These are phyloP conservation scores for Takifugu rubripes DNA, from an alignment of 2,797 vertebrate genomes.

Conservation along the genomic window DNA sequence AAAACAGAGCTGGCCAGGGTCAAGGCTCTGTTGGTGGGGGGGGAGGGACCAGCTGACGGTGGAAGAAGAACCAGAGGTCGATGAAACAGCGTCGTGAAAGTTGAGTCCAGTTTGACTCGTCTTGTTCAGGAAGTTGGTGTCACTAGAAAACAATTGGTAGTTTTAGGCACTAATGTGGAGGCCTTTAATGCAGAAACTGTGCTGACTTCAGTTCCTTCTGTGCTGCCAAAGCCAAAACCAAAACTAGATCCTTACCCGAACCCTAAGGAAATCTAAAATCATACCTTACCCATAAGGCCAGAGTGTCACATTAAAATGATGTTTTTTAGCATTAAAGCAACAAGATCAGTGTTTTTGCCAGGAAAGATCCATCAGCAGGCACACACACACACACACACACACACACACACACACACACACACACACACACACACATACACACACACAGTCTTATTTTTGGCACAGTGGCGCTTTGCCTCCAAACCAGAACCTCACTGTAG, in stretches of 20 bases:
- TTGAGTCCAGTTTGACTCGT: conserved; percentile 26
- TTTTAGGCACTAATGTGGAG: conserved; percentile 40
- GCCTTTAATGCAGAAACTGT: background rate
- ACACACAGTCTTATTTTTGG: conserved; percentile 74
- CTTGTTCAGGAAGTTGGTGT: conserved; percentile 42
- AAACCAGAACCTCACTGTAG: conserved; percentile 75
- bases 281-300: conserved; percentile 2
- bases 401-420: conserved; percentile 50
- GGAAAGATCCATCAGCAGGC: conserved; percentile 6
- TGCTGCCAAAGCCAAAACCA: too few relatives aligned
- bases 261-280: too few relatives aligned
- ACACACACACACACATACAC: conserved; percentile 10
- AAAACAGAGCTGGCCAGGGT: conserved; percentile 64
- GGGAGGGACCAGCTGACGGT: conserved; percentile 61
- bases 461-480: conserved; percentile 71
- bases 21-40: conserved; percentile 41
- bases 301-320: too few relatives aligned
- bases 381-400: conserved; percentile 50
- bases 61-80: conserved; percentile 41
- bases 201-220: too few relatives aligned
- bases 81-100: conserved; percentile 54
- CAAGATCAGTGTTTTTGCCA: too few relatives aligned
- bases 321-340: too few relatives aligned
- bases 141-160: conserved; percentile 38
- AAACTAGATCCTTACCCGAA: too few relatives aligned